Evolutionary conservation across 2,113 vertebrate genomes (phyloP).

Genomic region (Sylvilagus bachmani): DNA sequence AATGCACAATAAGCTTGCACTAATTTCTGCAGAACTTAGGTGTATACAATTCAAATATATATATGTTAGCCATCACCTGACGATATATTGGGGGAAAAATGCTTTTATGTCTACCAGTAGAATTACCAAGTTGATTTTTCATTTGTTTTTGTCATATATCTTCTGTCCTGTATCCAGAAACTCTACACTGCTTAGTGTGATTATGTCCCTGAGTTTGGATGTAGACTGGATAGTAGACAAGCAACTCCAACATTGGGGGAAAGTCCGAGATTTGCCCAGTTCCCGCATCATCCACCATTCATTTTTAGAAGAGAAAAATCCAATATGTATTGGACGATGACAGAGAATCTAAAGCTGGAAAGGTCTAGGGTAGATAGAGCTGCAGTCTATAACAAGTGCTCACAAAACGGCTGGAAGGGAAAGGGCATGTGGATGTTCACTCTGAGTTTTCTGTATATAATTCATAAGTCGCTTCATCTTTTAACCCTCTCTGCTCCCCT

Average conservation of each 20-base stretch:
- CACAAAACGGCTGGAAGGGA: not conserved
- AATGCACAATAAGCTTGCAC: not conserved
- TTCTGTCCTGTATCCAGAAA: not conserved
- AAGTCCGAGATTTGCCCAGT: not conserved
- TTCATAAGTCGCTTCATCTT: not conserved
- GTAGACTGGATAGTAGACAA: not conserved
- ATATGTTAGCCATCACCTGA: not conserved
- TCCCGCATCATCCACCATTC: not conserved
- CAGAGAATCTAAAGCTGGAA: not conserved
- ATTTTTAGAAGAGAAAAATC: constrained; percentile 25
- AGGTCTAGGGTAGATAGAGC: not conserved
- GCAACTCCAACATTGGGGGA: not conserved
- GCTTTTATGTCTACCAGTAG: not conserved
- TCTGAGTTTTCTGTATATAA: not conserved
- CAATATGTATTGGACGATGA: not conserved
- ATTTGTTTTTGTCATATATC: not conserved
- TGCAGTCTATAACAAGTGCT: not conserved
- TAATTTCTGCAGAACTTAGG: not conserved
- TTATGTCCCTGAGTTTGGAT: not conserved
- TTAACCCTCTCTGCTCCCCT: not conserved
- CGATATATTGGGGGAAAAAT: not conserved
- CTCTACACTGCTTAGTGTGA: too few species aligned
- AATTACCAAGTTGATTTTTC: not conserved
- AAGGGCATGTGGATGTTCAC: not conserved
- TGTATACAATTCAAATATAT: not conserved